phyloP scores from a whole-genome alignment of 2,888 invertebrate genomes.

The Aleiodes testaceus region DNA sequence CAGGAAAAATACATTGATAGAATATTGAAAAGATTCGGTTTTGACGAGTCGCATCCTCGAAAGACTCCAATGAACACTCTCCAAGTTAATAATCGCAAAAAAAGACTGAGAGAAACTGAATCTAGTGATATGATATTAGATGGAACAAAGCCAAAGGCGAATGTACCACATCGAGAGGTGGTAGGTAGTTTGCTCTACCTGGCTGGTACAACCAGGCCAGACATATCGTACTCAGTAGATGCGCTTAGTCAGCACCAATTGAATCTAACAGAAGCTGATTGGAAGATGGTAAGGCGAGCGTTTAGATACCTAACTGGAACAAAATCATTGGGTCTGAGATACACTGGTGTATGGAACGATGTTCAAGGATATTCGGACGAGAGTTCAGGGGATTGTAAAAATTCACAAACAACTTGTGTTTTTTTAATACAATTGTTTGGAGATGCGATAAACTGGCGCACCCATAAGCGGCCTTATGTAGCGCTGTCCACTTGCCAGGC shows the following conservation, averaged over 20 bases:
- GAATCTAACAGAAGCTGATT: conserved; percentile 31
- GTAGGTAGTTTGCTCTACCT: conserved; percentile 45
- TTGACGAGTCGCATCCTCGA: conserved; percentile 44
- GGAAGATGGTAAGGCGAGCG: conserved; percentile 2
- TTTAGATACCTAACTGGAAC: not conserved
- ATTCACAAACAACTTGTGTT: conserved; percentile 41
- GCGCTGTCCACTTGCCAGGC: conserved; percentile 43
- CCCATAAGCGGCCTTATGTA: conserved; percentile 39
- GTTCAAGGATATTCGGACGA: not conserved
- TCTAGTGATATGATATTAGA: conserved; percentile 7
- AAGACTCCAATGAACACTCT: conserved; percentile 9
- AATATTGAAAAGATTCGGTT: conserved; percentile 46
- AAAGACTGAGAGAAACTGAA: not conserved
- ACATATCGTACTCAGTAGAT: conserved; percentile 39
- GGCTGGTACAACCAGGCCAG: conserved; percentile 41
- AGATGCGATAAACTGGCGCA: conserved; percentile 43
- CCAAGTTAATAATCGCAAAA: conserved; percentile 25
- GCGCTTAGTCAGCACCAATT: conserved; percentile 3
- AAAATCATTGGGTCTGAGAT: not conserved
- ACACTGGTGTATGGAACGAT: not conserved
- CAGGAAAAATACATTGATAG: conserved; percentile 47
- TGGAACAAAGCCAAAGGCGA: conserved; percentile 26
- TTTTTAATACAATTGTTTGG: conserved; percentile 43
- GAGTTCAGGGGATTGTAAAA: conserved; percentile 41
- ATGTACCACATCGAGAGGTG: conserved; percentile 34